phyloP scores from a whole-genome alignment of 1,140 invertebrate genomes.

The Coptotermes formosanus region DNA sequence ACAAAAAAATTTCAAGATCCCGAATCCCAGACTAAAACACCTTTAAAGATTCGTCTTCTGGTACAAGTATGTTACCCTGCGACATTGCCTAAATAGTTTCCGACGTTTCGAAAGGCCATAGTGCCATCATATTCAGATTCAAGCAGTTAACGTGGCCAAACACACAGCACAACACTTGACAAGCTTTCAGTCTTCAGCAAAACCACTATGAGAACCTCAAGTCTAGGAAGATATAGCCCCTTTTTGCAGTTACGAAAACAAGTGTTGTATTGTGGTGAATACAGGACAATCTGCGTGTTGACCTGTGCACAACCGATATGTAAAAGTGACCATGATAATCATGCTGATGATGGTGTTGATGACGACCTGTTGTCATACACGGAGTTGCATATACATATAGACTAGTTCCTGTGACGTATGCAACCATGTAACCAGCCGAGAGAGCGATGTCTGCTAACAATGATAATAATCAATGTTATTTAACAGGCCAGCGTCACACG shows the following conservation, averaged over 20 bases:
- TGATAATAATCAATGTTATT: conserved; percentile 17
- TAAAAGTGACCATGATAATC: neutral
- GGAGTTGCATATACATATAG: neutral
- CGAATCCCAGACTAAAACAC: too few species aligned
- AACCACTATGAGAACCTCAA: neutral
- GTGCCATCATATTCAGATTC: too few species aligned
- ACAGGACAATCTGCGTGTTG: conserved; percentile 9
- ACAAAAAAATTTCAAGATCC: too few species aligned
- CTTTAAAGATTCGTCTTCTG: too few species aligned
- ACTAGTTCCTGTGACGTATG: neutral
- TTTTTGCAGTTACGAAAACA: neutral
- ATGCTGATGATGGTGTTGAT: neutral
- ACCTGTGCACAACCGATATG: neutral
- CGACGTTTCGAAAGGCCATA: too few species aligned
- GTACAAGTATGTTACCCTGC: too few species aligned
- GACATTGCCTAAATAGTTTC: too few species aligned
- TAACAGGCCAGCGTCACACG: neutral
- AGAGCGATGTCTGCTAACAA: neutral
- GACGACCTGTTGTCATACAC: conserved; percentile 14
- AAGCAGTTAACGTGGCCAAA: too few species aligned
- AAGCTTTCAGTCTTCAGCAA: too few species aligned
- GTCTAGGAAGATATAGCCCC: neutral
- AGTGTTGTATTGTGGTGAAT: neutral
- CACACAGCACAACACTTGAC: too few species aligned
- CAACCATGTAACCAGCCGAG: neutral